Evolutionary conservation across 2,113 vertebrate genomes (phyloP).

Genomic region (Mastomys natalensis): DNA sequence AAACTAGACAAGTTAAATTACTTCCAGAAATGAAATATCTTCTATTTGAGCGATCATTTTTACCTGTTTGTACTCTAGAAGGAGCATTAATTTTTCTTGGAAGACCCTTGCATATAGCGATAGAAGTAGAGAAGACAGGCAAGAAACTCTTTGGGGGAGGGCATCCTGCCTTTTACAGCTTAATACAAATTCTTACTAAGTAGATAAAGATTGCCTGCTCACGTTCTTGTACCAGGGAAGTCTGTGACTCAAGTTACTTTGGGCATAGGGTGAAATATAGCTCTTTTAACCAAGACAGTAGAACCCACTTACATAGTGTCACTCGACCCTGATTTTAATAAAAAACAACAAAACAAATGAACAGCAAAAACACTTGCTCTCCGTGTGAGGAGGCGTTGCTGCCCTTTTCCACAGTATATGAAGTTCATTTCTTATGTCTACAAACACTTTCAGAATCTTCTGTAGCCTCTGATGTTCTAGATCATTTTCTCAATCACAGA

Average conservation of each 20-base stretch:
- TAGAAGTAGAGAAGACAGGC: background rate
- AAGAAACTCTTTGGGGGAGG: background rate
- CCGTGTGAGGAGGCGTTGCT: background rate
- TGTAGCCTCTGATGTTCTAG: background rate
- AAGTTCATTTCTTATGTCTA: background rate
- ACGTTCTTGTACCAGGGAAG: background rate
- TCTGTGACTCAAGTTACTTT: background rate
- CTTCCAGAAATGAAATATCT: background rate
- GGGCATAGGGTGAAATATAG: background rate
- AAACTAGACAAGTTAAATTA: background rate
- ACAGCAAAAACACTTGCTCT: accelerated
- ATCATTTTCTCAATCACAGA: background rate
- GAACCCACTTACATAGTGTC: background rate
- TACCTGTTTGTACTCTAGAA: slow-evolving; percentile 1
- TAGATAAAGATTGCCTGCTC: background rate
- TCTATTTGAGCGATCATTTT: background rate
- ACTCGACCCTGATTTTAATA: background rate
- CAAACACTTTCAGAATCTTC: slow-evolving; percentile 21
- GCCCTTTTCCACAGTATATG: background rate
- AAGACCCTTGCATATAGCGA: background rate
- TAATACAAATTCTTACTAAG: background rate
- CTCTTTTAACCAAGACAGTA: background rate
- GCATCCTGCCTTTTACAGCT: background rate
- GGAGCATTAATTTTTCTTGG: background rate
- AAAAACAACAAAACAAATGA: background rate